Evolutionary conservation across 2,113 vertebrate genomes (phyloP).

Genomic region (Phyllostomus hastatus): DNA sequence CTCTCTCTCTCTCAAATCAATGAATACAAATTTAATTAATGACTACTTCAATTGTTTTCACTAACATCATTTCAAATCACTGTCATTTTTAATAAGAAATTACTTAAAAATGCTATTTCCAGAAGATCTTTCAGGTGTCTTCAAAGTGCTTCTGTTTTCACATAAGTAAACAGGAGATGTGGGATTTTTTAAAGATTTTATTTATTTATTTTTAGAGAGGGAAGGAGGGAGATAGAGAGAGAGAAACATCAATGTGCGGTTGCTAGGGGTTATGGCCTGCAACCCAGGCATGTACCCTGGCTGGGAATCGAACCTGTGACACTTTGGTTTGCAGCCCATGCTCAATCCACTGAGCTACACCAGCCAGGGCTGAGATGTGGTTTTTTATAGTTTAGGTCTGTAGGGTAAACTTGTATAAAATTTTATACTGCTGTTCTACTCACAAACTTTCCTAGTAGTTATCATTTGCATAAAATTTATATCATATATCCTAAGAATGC

Average conservation of each 20-base stretch:
- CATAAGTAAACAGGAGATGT: background rate
- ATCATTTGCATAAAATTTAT: background rate
- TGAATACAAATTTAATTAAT: too few species aligned
- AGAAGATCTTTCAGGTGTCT: background rate
- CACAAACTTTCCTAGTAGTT: background rate
- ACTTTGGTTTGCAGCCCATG: too few species aligned
- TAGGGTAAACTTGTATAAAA: background rate
- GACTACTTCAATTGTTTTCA: background rate
- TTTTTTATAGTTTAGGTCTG: background rate
- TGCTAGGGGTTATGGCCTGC: too few species aligned
- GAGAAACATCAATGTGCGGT: too few species aligned
- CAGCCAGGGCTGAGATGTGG: too few species aligned
- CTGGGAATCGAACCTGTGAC: too few species aligned
- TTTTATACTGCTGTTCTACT: background rate
- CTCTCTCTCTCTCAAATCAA: too few species aligned
- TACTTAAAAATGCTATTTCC: background rate
- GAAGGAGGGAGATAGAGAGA: too few species aligned
- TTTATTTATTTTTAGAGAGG: too few species aligned
- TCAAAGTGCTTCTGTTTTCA: background rate
- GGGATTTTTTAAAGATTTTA: too few species aligned
- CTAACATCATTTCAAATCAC: background rate
- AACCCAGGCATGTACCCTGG: too few species aligned
- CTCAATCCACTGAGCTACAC: too few species aligned
- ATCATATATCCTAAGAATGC: background rate
- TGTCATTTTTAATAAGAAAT: background rate